Conservation (phyloP, 2,797 vertebrate species). For the Sebastiscus tertius region DNA sequence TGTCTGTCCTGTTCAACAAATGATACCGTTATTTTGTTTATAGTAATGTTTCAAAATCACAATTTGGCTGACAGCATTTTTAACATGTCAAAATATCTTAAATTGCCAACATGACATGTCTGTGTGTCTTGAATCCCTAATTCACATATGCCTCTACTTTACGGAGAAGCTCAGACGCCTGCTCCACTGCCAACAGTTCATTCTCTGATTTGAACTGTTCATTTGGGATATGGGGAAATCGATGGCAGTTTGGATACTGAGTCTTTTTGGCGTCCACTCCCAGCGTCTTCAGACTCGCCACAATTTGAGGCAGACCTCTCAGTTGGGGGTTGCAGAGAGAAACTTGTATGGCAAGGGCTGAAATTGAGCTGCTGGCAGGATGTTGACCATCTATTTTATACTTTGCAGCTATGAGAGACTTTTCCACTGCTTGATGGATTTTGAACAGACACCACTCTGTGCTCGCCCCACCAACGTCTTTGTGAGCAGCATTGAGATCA, state of each 20-base stretch:
- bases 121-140: slow-evolving; percentile 27
- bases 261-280: slow-evolving; percentile 84
- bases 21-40: not conserved
- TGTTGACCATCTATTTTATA: slow-evolving; percentile 69
- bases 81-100: not conserved
- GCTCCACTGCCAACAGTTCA: slow-evolving; percentile 62
- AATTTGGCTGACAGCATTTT: not conserved
- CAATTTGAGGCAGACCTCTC: slow-evolving; percentile 55
- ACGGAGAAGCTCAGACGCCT: slow-evolving; percentile 72
- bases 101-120: not conserved
- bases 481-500: slow-evolving; percentile 81
- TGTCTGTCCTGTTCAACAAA: not conserved
- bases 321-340: slow-evolving; percentile 63
- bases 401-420: slow-evolving; percentile 81
- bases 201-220: slow-evolving; percentile 65
- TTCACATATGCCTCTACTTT: slow-evolving; percentile 73
- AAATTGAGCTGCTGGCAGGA: slow-evolving; percentile 55
- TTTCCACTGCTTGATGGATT: slow-evolving; percentile 85
- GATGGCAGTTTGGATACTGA: slow-evolving; percentile 83
- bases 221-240: slow-evolving; percentile 81
- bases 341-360: slow-evolving; percentile 60
- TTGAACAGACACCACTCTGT: slow-evolving; percentile 89
- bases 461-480: slow-evolving; percentile 54
- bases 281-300: slow-evolving; percentile 62
- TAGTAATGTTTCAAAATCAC: not conserved